A percentile compares a stretch with the other conserved stretches of the same genome.
Evolutionary conservation across 2,113 vertebrate genomes (phyloP).

Genomic region (Nibea albiflora): DNA sequence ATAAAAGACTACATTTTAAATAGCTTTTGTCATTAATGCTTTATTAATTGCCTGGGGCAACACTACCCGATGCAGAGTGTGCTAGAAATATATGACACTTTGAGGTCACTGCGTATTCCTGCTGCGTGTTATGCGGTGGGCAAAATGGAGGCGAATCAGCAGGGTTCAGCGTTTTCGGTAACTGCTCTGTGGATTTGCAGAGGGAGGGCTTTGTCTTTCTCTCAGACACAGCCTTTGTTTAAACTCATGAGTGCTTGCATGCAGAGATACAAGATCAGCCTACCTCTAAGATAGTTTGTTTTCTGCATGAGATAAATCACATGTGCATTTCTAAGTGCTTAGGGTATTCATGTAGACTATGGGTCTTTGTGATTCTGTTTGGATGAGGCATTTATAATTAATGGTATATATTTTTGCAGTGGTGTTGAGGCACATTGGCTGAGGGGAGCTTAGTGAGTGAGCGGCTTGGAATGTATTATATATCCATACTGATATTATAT

Average conservation of each 20-base stretch:
- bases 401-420: constrained; percentile 63
- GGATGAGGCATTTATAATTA: constrained; percentile 70
- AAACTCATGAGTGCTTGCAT: constrained; percentile 49
- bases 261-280: constrained; percentile 42
- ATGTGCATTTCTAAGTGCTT: constrained; percentile 47
- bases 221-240: constrained; percentile 72
- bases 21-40: constrained; percentile 99
- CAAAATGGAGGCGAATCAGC: constrained; percentile 92
- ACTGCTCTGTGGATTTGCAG: constrained; percentile 54
- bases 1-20: constrained; percentile 96
- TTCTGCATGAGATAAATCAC: constrained; percentile 42
- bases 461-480: not conserved
- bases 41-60: constrained; percentile 98
- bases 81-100: constrained; percentile 97
- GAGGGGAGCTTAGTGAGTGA: constrained; percentile 3
- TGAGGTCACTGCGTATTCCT: constrained; percentile 95
- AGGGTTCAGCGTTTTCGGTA: constrained; percentile 83
- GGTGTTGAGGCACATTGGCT: constrained; percentile 27
- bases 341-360: constrained; percentile 11
- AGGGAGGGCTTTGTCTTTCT: constrained; percentile 71
- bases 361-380: constrained; percentile 47
- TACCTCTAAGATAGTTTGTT: constrained; percentile 60
- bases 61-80: constrained; percentile 87
- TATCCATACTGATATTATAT: not conserved
- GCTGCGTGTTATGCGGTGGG: constrained; percentile 89